phyloP scores from a whole-genome alignment of 2,888 invertebrate genomes.

The Hirtodrosophila cameraria region DNA sequence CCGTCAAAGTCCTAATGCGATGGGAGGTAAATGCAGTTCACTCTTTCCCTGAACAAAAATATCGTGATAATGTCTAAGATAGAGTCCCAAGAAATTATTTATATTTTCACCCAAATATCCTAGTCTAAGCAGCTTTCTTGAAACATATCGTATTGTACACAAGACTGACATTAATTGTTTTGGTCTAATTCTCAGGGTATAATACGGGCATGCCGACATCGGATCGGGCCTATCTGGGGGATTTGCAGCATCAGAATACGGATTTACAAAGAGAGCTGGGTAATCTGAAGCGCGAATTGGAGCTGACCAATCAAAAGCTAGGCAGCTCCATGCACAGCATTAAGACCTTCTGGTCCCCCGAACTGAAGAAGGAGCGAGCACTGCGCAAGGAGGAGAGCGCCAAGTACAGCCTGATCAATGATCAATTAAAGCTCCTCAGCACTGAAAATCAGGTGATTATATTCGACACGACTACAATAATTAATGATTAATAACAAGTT shows the following conservation, averaged over 20 bases:
- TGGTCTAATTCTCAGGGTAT: constrained; percentile 69
- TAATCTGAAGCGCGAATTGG: constrained; percentile 96
- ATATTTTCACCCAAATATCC: no score
- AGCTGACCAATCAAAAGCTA: constrained; percentile 98
- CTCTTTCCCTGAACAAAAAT: no score
- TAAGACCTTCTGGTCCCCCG: constrained; percentile 99
- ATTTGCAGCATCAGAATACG: constrained; percentile 96
- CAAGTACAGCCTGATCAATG: constrained; percentile 97
- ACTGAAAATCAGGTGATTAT: constrained; percentile 99
- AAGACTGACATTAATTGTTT: no score
- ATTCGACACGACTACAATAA: constrained; percentile 67
- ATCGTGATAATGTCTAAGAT: not conserved
- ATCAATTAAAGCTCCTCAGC: constrained; percentile 97
- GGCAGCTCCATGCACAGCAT: constrained; percentile 99
- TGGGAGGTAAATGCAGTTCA: constrained; percentile 84
- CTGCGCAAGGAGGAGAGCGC: constrained; percentile 98
- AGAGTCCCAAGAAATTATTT: no score
- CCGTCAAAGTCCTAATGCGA: constrained; percentile 89
- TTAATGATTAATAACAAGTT: no score
- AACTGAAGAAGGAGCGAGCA: constrained; percentile 98
- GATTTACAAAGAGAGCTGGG: constrained; percentile 96
- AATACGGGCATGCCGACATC: constrained; percentile 84
- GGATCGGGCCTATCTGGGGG: constrained; percentile 90
- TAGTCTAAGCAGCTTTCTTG: no score
- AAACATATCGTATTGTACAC: no score